Base-by-base conservation (phyloP, 2,797 vertebrate species). In the Crax fasciolata region DNA sequence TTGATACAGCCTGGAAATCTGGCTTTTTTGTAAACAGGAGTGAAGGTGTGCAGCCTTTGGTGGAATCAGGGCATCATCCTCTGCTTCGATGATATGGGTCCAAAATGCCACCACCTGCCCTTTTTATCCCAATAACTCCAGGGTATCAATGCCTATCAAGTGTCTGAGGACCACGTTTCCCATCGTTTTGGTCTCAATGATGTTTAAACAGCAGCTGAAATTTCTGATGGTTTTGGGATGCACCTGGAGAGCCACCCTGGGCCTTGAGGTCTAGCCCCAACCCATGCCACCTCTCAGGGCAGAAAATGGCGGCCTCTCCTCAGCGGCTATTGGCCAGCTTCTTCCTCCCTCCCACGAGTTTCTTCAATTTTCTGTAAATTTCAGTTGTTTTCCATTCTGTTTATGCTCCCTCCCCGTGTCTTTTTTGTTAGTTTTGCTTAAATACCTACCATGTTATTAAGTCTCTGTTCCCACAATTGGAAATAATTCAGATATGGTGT, bases 131-230 rank as follows among this genome's bases (percentile, higher is more conserved):
- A 25, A 1, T 3, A 41, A n/a, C 0, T 2, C 35, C 1, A 2
- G 10, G 0, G 5, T 58, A 73, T 52, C 15, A 12, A 28, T 7
- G 3, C 19, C 43, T 11, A 11, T 15, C 1, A 0, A 5, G 21
- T 43, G 48, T 38, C 62, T 54, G 17, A 10, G 80, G 59, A 51
- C 49, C 32, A 2, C 0, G 0, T n/a, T 68, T 2, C 3, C 61
- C 14, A 2, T 24, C 11, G 25, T 55, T 89, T 72, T 55, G 23
- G n/a, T 70, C 43, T 43, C 13, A 8, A 30, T 54, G 68, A 43
- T 2, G 1, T 75, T 52, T 32, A 67, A 58, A 27, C 16, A n/a
- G 11, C 10, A n/a, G 46, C 5, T 6, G 48, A 57, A 62, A 46
- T n/a, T 41, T 66, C 35, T 46, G 43, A 23, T 0, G 9, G 5